Evolutionary conservation across 2,888 invertebrate species (phyloP).

Genomic region (Caenorhabditis doughertyi): DNA sequence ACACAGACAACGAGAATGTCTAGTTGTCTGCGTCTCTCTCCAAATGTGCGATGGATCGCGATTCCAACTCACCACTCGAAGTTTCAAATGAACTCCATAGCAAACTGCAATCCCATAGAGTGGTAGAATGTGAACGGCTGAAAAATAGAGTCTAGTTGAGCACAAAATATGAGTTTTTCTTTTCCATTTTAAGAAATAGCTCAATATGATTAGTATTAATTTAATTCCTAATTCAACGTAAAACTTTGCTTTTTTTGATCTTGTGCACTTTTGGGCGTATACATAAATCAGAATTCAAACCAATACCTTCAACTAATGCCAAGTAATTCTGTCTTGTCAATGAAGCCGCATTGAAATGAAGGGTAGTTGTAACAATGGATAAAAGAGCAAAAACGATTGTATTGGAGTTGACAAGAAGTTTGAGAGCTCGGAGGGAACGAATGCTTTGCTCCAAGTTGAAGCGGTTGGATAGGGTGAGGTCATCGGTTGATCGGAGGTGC

Average conservation of each 20-base stretch:
- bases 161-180: too few relatives aligned
- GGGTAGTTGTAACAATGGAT: constrained; percentile 28
- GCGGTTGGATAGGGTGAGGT: constrained; percentile 20
- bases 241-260: background rate
- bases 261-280: background rate
- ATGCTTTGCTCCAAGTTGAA: constrained; percentile 49
- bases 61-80: constrained; percentile 8
- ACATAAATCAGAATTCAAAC: background rate
- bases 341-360: constrained; percentile 16
- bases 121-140: constrained; percentile 39
- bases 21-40: too few relatives aligned
- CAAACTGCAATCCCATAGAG: constrained; percentile 34
- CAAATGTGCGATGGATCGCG: too few relatives aligned
- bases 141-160: background rate
- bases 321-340: constrained; percentile 27
- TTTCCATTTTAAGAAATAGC: too few relatives aligned
- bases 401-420: constrained; percentile 15
- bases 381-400: constrained; percentile 25
- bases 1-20: background rate
- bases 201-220: background rate
- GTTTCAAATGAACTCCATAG: constrained; percentile 9
- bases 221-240: background rate
- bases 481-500: constrained; percentile 3
- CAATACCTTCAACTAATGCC: constrained; percentile 43
- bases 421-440: constrained; percentile 31